A percentile compares a stretch with the other conserved stretches of the same genome.
Evolutionary conservation across 2,797 vertebrate species (phyloP).

Genomic region (Thripadectes ignobilis): DNA sequence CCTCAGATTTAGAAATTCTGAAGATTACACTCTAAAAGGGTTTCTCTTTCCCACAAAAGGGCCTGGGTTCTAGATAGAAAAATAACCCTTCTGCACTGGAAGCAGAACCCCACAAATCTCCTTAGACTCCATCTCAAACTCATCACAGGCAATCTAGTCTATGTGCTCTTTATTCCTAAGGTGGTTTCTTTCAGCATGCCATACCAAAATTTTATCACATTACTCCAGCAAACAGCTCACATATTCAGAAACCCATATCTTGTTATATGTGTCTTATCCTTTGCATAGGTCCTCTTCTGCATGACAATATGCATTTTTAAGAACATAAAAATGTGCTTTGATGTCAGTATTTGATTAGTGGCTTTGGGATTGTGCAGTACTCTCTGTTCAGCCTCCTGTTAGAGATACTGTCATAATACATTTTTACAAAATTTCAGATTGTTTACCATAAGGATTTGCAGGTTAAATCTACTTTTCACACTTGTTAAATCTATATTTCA

Average conservation of each 20-base stretch:
- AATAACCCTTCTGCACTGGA: not conserved
- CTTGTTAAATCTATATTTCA: not conserved
- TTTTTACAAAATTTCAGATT: not conserved
- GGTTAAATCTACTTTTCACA: not conserved
- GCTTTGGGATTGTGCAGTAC: not conserved
- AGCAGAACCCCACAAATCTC: not conserved
- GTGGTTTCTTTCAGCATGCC: not conserved
- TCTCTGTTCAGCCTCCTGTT: not conserved
- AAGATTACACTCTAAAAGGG: not conserved
- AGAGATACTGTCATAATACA: not conserved
- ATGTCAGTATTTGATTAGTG: not conserved
- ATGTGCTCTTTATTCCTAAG: not conserved
- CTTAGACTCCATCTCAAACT: not conserved
- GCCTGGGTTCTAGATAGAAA: not conserved
- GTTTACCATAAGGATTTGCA: not conserved
- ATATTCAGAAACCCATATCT: not conserved
- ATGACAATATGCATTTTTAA: not conserved
- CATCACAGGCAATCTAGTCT: not conserved
- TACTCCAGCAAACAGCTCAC: not conserved
- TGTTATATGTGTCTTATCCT: not conserved
- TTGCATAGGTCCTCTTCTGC: not conserved
- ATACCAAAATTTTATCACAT: not conserved
- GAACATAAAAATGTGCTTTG: not conserved
- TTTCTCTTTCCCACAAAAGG: not conserved
- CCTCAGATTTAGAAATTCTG: not conserved